Base-by-base conservation (phyloP, 2,797 vertebrate species). In the Halcyon smyrnensis region DNA sequence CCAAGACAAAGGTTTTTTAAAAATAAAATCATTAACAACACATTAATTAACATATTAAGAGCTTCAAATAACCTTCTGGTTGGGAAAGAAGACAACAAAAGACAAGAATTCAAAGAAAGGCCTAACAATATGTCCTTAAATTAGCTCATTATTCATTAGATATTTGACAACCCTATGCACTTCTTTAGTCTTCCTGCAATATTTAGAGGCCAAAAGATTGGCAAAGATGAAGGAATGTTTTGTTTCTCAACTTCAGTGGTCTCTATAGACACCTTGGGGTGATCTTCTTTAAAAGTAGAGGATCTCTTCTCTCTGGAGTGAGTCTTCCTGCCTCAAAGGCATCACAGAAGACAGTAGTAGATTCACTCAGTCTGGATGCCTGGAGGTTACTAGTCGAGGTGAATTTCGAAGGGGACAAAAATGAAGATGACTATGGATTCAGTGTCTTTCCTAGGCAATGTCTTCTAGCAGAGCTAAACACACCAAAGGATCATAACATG, bases 11-110 rank as follows among this genome's bases (percentile, higher is more conserved):
- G 81, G 4, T 57, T 95, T 93, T 74, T 39, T 0, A n/a, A 53
- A 93, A 91, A 91, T 65, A 93, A 94, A 96, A 89, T 89, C 90
- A 97, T 96, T 97, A 96, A 92, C 84, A 91, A 45, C 37, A 60
- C 68, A 79, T 87, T 95, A 89, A 59, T 87, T 76, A 95, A 92
- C 74, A 90, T 90, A 92, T 76, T 95, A 89, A 90, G 39, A 92
- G 46, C 51, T 95, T 96, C 77, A 90, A 89, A 90, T 84, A 96
- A 84, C 71, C 63, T 93, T 88, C 89, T 91, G 60, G 32, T 83
- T 73, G 27, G 25, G 62, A 95, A 70, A 93, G 34, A 96, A 92
- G 60, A 71, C 48, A 95, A 90, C 36, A 87, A 89, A 96, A 90
- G 57, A 59, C 69, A 83, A 51, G 87, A 96, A 96, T 87, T 67